Evolutionary conservation across 2,113 vertebrate species (phyloP), one percentile per base, ranked within the genome.

Genomic region (Neolamprologus sp.): DNA sequence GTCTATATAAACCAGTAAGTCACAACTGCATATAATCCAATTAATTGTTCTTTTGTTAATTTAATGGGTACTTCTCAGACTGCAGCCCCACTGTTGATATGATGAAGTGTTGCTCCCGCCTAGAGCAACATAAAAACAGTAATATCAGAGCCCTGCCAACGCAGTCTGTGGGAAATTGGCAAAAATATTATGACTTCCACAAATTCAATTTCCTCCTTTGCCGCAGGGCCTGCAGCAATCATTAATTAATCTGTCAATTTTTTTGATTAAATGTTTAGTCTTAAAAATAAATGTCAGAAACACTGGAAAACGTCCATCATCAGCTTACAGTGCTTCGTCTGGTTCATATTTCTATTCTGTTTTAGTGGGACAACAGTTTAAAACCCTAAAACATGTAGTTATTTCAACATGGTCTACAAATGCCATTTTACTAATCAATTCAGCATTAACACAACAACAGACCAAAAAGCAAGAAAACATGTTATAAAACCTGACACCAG

Each of bases 401-500:
- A 49, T 78, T n/a, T 11, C 23, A 45, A 19, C 26, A 78, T n/a
- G 0, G 30, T 7, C 33, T 65, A n/a, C 10, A 37, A 65, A 65
- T 65, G 19, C 33, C 19, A 65, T 37, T 65, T 65, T 49, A 78
- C 45, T n/a, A 13, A 78, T 51, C 17, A 78, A n/a, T 78, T 78
- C 73, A 51, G 73, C 2, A 2, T 60, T 60, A 60, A 53, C 21
- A 54, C 2, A 4, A 26, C 8, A 28, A 33, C 12, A 2, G 9
- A 63, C 5, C 23, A 49, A 23, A 33, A 28, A 19, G 9, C 37
- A 45, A 26, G 8, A 57, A 2, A 55, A 35, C 6, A 5, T 7
- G 13, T 45, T 47, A 4, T 16, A 37, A 13, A 11, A 9, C 7
- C 3, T 7, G 49, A 89, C 94, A 94, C 86, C 90, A 93, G 95